Evolutionary conservation across 2,797 vertebrate species (phyloP), one percentile per base, ranked within the genome.

Genomic region (Falco biarmicus): DNA sequence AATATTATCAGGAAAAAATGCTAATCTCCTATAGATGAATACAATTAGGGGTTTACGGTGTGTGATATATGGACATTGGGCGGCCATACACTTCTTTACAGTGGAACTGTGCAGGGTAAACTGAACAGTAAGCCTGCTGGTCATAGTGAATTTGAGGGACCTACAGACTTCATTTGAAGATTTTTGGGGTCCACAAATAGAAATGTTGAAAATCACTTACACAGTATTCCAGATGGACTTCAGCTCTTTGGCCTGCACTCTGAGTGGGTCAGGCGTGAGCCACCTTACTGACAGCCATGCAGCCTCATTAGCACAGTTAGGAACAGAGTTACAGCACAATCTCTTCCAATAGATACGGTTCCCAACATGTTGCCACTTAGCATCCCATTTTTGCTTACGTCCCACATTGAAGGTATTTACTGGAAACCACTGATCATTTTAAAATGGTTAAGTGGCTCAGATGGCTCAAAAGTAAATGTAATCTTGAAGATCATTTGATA

Each of bases 11-110:
- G 29, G 26, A 86, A 86, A 95, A 75, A 28, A 50, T 5, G 5
- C 15, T 37, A 14, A n/a, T 89, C 11, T 75, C 11, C 71, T 45
- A 13, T 7, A 57, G 59, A 56, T 48, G 0, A 74, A 68, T 64
- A 12, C 28, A n/a, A 0, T 32, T 8, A 15, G 45, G 21, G 5
- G 1, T 53, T 79, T 83, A 83, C 14, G 91, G 0, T 85, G 28
- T 73, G 32, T 89, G 37, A 37, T 68, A 32, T 63, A 1, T 20
- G 10, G 48, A n/a, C 31, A 18, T 18, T 80, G 71, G 6, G 39
- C 57, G 13, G n/a, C 25, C 6, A 0, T 80, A 56, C 45, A 71
- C 57, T 71, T 54, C 11, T 28, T 56, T 56, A 15, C 7, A 43
- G 20, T 39, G 51, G 24, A 64, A 48, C 11, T 57, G 19, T 68